Percentiles rank a stretch among this genome's conserved stretches.
These are phyloP conservation scores for Herpetotheres cachinnans DNA, from an alignment of 2,113 vertebrate genomes.

Conservation along the genomic window DNA sequence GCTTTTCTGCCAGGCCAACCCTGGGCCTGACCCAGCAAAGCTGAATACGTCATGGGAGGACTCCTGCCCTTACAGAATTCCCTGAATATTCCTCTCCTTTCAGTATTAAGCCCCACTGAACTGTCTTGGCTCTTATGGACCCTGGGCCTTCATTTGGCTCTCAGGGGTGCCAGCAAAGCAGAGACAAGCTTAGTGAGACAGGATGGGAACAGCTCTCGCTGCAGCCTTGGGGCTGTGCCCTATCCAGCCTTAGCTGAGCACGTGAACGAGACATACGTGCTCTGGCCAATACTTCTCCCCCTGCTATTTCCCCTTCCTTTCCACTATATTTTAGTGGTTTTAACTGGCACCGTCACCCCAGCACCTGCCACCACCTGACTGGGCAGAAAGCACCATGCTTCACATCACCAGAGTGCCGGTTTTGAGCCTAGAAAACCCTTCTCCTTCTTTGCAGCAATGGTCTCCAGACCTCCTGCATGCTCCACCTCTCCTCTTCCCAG, in stretches of 20 bases:
- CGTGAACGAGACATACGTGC: rapidly evolving
- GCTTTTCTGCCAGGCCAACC: neutral
- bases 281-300: neutral
- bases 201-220: neutral
- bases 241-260: neutral
- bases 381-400: neutral
- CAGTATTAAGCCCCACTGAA: neutral
- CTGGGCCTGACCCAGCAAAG: neutral
- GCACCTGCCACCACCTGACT: neutral
- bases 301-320: neutral
- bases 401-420: neutral
- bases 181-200: neutral
- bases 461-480: neutral
- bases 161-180: neutral
- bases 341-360: neutral
- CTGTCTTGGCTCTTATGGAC: neutral
- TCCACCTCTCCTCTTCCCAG: neutral
- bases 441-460: neutral
- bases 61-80: neutral
- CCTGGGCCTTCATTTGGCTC: neutral
- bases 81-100: neutral
- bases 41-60: neutral
- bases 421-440: neutral
- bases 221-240: neutral
- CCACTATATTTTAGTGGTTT: neutral